Percentiles rank a stretch among this genome's conserved stretches.
phyloP scores from a whole-genome alignment of 2,888 invertebrate species.

The Scaptodrosophila latifasciaeformis region DNA sequence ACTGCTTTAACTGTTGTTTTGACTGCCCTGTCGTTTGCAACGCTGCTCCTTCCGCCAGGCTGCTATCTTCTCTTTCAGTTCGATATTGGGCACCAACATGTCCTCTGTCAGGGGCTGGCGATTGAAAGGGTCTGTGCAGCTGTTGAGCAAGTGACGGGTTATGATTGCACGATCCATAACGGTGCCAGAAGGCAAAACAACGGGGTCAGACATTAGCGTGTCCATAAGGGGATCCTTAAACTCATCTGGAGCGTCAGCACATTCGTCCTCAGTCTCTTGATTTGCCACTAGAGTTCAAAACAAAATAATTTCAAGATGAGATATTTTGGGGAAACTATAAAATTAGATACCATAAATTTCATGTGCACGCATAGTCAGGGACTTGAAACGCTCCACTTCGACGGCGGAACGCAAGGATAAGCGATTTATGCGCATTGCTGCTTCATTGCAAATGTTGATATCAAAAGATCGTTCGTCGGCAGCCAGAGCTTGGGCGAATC shows the following conservation, averaged over 20 bases:
- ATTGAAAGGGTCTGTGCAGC: conserved; percentile 98
- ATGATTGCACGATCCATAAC: conserved; percentile 97
- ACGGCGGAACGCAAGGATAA: conserved; percentile 87
- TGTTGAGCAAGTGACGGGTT: conserved; percentile 93
- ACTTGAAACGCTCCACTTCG: conserved; percentile 90
- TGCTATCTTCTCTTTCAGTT: conserved; percentile 89
- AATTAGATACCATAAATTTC: conserved; percentile 81
- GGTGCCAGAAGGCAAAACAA: conserved; percentile 90
- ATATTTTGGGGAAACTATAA: not conserved
- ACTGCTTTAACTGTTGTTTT: conserved; percentile 70
- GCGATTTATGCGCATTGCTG: conserved; percentile 87
- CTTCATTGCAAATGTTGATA: conserved; percentile 93
- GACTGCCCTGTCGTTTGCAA: conserved; percentile 69
- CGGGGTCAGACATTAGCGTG: conserved; percentile 97
- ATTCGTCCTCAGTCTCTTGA: conserved; percentile 92
- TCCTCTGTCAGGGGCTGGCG: conserved; percentile 95
- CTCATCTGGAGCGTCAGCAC: conserved; percentile 96
- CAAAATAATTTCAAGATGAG: not conserved
- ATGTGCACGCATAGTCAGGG: conserved; percentile 85
- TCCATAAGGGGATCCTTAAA: conserved; percentile 98
- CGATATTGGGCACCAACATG: conserved; percentile 91
- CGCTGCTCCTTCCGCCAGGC: conserved; percentile 89
- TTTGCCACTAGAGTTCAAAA: conserved; percentile 79
- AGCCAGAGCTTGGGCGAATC: conserved; percentile 93
- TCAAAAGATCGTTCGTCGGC: conserved; percentile 98